Base-by-base conservation (phyloP, 2,113 vertebrate genomes). In the Microtus pennsylvanicus region DNA sequence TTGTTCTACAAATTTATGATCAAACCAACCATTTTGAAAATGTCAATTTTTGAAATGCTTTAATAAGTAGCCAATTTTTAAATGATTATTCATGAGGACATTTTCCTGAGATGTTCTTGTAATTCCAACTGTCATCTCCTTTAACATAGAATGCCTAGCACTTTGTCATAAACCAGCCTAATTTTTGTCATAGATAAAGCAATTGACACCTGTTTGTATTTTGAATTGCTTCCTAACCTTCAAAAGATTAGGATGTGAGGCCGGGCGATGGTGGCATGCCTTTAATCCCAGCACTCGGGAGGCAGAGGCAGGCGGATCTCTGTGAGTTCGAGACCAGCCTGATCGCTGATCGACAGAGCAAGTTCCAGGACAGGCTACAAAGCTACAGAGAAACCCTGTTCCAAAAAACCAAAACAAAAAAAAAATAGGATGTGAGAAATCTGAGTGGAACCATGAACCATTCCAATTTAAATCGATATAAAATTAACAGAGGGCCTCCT, bases 1-100 rank as follows among this genome's bases (percentile, higher is more conserved):
- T 47, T 63, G 69, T 50, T 7, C 33, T 90, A 47, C 12, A 95
- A 88, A 30, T 76, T 96, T 93, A 94, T 90, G 47, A 30, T 72
- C 50, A 93, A 76, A 81, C 13, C 14, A 76, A 69, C 14, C 19
- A 76, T 12, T 0, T 1, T 45, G n/a, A 69, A 87, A 91, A 81
- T 52, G 8, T 72, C 63, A 89, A 58, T 2, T 77, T 94, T 70
- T 85, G 17, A 94, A 91, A 90, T 50, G 82, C 16, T 35, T 82
- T 91, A 89, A 63, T 93, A 91, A 87, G 19, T 55, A 52, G 45
- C 7, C 9, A 91, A 45, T 0, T 58, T 52, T 63, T 75, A 42
- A 42, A 42, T 69, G 50, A 87, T 3, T 47, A 63, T 24, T 58
- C 28, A 92, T 21, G 55, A 69, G n/a, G 33, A 72, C 12, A 89